phyloP scores from a whole-genome alignment of 2,888 invertebrate species.

The Mimachlamys varia region DNA sequence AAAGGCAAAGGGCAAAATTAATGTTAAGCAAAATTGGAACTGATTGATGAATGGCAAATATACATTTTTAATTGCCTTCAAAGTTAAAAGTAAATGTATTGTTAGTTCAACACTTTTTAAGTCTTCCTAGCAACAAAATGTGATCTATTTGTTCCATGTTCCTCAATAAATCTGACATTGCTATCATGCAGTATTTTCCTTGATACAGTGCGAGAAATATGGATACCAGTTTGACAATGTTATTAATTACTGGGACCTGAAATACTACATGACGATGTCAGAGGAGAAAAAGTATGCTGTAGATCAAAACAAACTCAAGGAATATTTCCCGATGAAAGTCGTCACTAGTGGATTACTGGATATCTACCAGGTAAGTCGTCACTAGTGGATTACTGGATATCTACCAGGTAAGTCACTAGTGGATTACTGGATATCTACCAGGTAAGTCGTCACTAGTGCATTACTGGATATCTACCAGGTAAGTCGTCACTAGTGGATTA shows the following conservation, averaged over 20 bases:
- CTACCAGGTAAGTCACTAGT: neutral
- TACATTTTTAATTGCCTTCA: no score
- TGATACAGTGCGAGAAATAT: constrained; percentile 49
- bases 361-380: constrained; percentile 81
- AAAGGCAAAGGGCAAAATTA: no score
- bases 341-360: constrained; percentile 82
- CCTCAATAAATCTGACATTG: neutral
- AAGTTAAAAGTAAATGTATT: no score
- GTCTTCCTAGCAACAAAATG: neutral
- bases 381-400: neutral
- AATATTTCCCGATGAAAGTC: constrained; percentile 82
- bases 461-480: constrained; percentile 69
- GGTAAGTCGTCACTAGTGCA: no score
- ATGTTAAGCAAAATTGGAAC: no score
- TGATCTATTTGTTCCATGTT: neutral
- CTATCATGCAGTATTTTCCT: no score
- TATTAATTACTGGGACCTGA: constrained; percentile 82
- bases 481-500: constrained; percentile 72
- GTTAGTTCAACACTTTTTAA: no score
- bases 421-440: no score
- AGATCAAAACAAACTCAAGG: constrained; percentile 82
- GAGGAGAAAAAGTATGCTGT: constrained; percentile 82
- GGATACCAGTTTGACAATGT: constrained; percentile 80
- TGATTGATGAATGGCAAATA: no score
- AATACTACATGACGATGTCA: constrained; percentile 82